Evolutionary conservation across 2,113 vertebrate species (phyloP).

Genomic region (Xiphophorus maculatus): DNA sequence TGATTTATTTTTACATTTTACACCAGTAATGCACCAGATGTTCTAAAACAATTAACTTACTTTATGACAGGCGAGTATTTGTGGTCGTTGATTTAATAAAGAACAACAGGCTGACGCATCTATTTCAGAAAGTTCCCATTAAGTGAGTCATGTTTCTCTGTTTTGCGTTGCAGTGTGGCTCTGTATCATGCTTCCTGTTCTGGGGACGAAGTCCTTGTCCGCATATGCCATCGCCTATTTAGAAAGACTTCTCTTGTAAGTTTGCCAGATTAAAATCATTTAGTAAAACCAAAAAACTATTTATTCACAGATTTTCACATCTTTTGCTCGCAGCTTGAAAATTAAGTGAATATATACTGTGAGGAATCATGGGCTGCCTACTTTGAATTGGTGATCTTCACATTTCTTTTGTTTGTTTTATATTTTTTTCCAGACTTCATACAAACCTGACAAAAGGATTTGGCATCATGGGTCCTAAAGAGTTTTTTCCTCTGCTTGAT

Average conservation of each 20-base stretch:
- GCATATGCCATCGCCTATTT: slow-evolving; percentile 90
- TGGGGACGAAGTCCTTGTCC: slow-evolving; percentile 91
- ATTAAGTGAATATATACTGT: too few species aligned
- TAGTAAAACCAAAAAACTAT: neutral
- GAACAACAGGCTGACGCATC: neutral
- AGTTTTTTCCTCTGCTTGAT: slow-evolving; percentile 95
- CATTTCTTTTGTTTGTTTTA: neutral
- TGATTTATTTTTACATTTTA: too few species aligned
- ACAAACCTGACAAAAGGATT: slow-evolving; percentile 95
- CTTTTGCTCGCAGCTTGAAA: too few species aligned
- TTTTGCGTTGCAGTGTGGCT: slow-evolving; percentile 89
- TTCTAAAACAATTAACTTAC: too few species aligned
- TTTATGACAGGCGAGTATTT: too few species aligned
- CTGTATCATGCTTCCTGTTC: slow-evolving; percentile 93
- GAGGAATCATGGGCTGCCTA: neutral
- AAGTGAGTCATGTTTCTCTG: neutral
- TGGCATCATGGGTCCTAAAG: slow-evolving; percentile 94
- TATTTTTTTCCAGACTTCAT: slow-evolving; percentile 82
- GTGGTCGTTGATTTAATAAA: neutral
- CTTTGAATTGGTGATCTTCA: neutral
- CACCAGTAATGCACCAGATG: too few species aligned
- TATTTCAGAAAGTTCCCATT: neutral
- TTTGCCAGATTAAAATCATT: slow-evolving; percentile 27
- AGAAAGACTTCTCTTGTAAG: slow-evolving; percentile 93
- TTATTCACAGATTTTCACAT: neutral